These are phyloP conservation scores for Clarias pachynema DNA, from an alignment of 2,797 vertebrate species.

Conservation along the genomic window DNA sequence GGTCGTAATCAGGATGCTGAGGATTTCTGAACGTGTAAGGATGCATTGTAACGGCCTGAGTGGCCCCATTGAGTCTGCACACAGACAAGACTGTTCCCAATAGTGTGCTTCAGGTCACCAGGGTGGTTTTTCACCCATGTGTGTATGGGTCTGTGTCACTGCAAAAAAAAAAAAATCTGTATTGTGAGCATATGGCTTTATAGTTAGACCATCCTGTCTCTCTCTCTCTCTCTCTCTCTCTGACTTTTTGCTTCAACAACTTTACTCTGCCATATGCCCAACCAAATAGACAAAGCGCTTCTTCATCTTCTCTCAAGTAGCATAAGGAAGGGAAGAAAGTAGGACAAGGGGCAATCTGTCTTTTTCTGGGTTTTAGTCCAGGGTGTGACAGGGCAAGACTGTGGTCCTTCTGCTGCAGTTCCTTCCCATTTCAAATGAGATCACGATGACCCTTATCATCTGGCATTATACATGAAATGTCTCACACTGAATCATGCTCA, in stretches of 20 bases:
- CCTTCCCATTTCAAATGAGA: slow-evolving; percentile 38
- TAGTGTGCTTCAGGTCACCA: slow-evolving; percentile 34
- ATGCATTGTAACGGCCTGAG: slow-evolving; percentile 42
- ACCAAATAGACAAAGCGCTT: slow-evolving; percentile 52
- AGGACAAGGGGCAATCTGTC: slow-evolving; percentile 53
- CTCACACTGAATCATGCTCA: neutral
- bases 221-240: slow-evolving; percentile 15
- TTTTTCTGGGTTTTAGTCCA: slow-evolving; percentile 26
- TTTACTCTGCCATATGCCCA: slow-evolving; percentile 13
- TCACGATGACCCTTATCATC: slow-evolving; percentile 39
- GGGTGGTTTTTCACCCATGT: slow-evolving; percentile 28
- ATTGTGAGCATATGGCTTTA: slow-evolving; percentile 42
- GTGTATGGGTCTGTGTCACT: slow-evolving; percentile 33
- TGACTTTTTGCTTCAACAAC: slow-evolving; percentile 33
- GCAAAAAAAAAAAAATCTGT: slow-evolving; percentile 19
- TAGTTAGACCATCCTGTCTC: slow-evolving; percentile 1
- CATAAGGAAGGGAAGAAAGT: slow-evolving; percentile 38
- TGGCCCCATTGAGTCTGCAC: slow-evolving; percentile 36
- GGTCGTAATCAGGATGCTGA: slow-evolving; percentile 22
- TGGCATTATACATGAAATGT: neutral
- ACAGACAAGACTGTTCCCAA: slow-evolving; percentile 51
- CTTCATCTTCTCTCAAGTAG: slow-evolving; percentile 51
- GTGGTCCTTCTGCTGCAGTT: slow-evolving; percentile 44
- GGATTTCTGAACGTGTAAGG: slow-evolving; percentile 29
- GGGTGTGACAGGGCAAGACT: slow-evolving; percentile 36